Evolutionary conservation across 2,113 vertebrate genomes (phyloP).

Genomic region (Porphyrio hochstetteri): DNA sequence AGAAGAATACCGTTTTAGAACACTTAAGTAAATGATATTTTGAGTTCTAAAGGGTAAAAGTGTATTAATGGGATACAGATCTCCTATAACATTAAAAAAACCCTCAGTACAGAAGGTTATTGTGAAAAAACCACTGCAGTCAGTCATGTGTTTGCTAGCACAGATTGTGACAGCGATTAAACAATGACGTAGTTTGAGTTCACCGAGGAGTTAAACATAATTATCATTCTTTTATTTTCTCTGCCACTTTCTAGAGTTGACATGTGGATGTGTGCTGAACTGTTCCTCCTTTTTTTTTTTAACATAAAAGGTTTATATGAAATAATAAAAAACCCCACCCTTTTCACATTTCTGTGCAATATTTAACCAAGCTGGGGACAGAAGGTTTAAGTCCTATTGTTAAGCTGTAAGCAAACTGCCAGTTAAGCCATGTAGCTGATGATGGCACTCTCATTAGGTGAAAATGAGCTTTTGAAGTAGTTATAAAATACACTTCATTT

Average conservation of each 20-base stretch:
- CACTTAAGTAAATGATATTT: not conserved
- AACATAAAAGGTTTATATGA: not conserved
- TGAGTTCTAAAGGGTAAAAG: not conserved
- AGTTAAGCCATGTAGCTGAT: not conserved
- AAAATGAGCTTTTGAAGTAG: not conserved
- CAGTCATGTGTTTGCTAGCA: slow-evolving; percentile 14
- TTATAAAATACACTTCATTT: not conserved
- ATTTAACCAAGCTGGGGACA: not conserved
- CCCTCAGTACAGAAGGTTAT: not conserved
- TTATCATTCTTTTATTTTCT: not conserved
- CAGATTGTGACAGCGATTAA: slow-evolving; percentile 22
- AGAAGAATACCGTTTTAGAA: not conserved
- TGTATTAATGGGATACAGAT: not conserved
- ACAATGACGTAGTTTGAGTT: not conserved
- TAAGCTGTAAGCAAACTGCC: not conserved
- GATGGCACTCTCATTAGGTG: not conserved
- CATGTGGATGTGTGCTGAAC: not conserved
- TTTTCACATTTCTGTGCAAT: not conserved
- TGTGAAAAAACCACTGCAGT: not conserved
- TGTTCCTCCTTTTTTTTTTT: not conserved
- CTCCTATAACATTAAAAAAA: not conserved
- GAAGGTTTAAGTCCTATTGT: not conserved
- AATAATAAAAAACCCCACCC: not conserved
- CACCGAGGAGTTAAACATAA: not conserved
- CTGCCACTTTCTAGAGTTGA: not conserved